Conservation (phyloP, 2,888 invertebrate genomes). For the Erebia palarica region DNA sequence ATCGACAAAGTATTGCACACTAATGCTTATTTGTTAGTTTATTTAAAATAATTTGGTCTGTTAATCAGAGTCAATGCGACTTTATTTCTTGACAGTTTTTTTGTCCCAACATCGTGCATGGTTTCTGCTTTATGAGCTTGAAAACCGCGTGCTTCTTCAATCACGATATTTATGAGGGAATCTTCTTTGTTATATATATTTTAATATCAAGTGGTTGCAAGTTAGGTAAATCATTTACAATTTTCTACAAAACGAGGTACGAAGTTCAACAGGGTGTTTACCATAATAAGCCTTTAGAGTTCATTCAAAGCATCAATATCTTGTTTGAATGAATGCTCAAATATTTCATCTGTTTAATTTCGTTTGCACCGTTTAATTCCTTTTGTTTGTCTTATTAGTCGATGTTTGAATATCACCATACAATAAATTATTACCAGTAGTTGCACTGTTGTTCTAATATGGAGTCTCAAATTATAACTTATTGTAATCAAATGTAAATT, state of each 20-base stretch:
- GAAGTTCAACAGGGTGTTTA: background rate
- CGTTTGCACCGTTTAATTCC: too few species aligned
- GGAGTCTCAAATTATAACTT: too few species aligned
- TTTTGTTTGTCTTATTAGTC: too few species aligned
- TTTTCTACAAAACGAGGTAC: background rate
- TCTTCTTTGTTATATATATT: conserved; percentile 8
- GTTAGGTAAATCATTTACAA: background rate
- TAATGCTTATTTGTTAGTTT: conserved; percentile 41
- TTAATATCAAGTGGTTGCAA: background rate
- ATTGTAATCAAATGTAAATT: too few species aligned
- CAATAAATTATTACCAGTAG: too few species aligned
- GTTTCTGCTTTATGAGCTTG: conserved; percentile 2
- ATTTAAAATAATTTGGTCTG: conserved; percentile 10
- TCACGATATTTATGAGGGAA: background rate
- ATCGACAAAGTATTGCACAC: conserved; percentile 45
- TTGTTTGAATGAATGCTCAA: conserved; percentile 5
- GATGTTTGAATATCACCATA: too few species aligned
- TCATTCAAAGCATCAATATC: background rate
- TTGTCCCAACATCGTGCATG: conserved; percentile 6
- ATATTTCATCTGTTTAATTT: background rate
- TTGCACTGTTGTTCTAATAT: too few species aligned
- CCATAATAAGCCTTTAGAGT: background rate
- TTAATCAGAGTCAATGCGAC: background rate
- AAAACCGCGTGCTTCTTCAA: conserved; percentile 27
- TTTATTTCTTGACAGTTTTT: conserved; percentile 7